Evolutionary conservation across 2,113 vertebrate species (phyloP).

Genomic region (Atherinomorus stipes): DNA sequence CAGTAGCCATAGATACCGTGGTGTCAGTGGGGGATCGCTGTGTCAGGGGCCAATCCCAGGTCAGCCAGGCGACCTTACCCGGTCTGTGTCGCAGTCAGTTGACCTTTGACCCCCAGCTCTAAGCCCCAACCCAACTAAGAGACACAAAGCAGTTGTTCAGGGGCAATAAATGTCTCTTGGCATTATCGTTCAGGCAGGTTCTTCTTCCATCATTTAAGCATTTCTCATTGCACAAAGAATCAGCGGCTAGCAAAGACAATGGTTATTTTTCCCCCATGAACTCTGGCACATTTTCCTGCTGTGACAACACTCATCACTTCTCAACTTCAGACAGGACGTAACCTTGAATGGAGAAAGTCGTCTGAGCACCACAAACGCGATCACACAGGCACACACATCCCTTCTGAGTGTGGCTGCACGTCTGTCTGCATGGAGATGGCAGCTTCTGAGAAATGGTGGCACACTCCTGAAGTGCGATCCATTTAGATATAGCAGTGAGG

Average conservation of each 20-base stretch:
- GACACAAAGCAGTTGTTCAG: constrained; percentile 53
- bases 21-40: constrained; percentile 35
- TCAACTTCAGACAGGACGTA: constrained; percentile 72
- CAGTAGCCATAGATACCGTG: constrained; percentile 65
- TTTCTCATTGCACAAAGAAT: constrained; percentile 52
- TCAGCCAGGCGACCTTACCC: constrained; percentile 67
- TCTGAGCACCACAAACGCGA: constrained; percentile 12
- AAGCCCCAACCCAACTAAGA: constrained; percentile 14
- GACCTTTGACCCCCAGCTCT: constrained; percentile 64
- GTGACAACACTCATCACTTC: constrained; percentile 66
- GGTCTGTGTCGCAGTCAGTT: constrained; percentile 66
- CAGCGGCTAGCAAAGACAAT: constrained; percentile 33
- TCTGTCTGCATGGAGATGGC: constrained; percentile 63
- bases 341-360: constrained; percentile 73
- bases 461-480: constrained; percentile 78
- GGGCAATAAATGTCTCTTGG: constrained; percentile 52
- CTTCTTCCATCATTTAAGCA: constrained; percentile 70
- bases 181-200: constrained; percentile 45
- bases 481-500: constrained; percentile 80
- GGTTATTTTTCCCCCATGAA: constrained; percentile 60
- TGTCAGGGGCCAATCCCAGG: constrained; percentile 68
- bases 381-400: neutral
- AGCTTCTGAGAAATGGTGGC: constrained; percentile 79
- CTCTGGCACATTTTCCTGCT: constrained; percentile 35
- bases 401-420: constrained; percentile 15